phyloP scores from a whole-genome alignment of 2,888 invertebrate genomes.

The Mesoligia furuncula region DNA sequence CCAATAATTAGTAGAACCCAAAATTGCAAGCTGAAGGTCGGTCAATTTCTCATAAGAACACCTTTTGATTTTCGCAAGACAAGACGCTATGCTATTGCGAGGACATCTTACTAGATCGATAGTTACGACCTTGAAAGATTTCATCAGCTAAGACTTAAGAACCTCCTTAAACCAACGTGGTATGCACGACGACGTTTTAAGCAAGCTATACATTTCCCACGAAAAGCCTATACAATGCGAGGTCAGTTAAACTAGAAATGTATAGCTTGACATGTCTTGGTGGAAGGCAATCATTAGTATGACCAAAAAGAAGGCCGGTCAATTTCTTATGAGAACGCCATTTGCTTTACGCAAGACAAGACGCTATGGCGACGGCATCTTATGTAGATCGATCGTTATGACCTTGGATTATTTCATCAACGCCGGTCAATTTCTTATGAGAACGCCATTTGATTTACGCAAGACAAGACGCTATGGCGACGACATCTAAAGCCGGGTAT shows the following conservation, averaged over 20 bases:
- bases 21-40: background rate
- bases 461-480: background rate
- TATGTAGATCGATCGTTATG: constrained; percentile 5
- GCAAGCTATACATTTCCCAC: too few relatives aligned
- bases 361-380: background rate
- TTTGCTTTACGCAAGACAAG: background rate
- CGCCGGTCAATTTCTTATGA: background rate
- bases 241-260: too few relatives aligned
- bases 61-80: background rate
- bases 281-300: background rate
- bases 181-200: too few relatives aligned
- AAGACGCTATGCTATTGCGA: background rate
- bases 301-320: background rate
- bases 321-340: background rate
- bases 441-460: background rate
- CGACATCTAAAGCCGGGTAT: too few relatives aligned
- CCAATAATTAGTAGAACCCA: background rate
- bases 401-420: background rate
- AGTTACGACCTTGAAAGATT: background rate
- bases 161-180: too few relatives aligned
- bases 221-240: too few relatives aligned
- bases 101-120: background rate
- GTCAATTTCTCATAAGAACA: background rate
- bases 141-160: too few relatives aligned
- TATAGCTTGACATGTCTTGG: too few relatives aligned